phyloP scores from a whole-genome alignment of 2,888 invertebrate species.

The Drosophila hawaiiensis region DNA sequence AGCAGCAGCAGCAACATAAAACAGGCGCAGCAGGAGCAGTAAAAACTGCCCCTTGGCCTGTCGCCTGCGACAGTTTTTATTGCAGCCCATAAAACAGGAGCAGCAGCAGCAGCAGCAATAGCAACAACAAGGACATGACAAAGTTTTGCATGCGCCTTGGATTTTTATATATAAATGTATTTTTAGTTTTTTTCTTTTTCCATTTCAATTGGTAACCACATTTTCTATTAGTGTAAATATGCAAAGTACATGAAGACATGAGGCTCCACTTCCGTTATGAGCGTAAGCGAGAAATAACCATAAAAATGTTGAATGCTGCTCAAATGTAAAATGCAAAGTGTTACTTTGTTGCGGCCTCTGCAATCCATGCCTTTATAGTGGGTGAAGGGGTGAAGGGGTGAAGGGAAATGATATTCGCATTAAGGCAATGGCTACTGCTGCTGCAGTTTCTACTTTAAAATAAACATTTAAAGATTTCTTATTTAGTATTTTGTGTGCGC shows the following conservation, averaged over 20 bases:
- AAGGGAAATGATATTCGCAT: conserved; percentile 11
- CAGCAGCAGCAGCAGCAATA: conserved; percentile 41
- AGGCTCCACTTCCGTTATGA: conserved; percentile 77
- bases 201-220: conserved; percentile 75
- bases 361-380: background rate
- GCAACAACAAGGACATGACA: conserved; percentile 56
- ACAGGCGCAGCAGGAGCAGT: conserved; percentile 41
- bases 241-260: conserved; percentile 82
- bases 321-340: conserved; percentile 75
- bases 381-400: too few species aligned
- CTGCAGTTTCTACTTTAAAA: conserved; percentile 57
- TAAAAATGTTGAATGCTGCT: conserved; percentile 64
- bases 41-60: conserved; percentile 75
- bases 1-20: conserved; percentile 28
- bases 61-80: conserved; percentile 78
- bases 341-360: conserved; percentile 66
- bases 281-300: conserved; percentile 67
- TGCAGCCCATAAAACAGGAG: conserved; percentile 75
- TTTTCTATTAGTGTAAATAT: conserved; percentile 82
- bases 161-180: conserved; percentile 10
- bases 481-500: conserved; percentile 44
- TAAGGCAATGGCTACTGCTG: conserved; percentile 23
- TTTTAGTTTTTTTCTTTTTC: conserved; percentile 14
- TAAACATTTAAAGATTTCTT: conserved; percentile 65
- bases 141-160: conserved; percentile 64